Conservation (phyloP, 2,797 vertebrate genomes). For the Enoplosus armatus region DNA sequence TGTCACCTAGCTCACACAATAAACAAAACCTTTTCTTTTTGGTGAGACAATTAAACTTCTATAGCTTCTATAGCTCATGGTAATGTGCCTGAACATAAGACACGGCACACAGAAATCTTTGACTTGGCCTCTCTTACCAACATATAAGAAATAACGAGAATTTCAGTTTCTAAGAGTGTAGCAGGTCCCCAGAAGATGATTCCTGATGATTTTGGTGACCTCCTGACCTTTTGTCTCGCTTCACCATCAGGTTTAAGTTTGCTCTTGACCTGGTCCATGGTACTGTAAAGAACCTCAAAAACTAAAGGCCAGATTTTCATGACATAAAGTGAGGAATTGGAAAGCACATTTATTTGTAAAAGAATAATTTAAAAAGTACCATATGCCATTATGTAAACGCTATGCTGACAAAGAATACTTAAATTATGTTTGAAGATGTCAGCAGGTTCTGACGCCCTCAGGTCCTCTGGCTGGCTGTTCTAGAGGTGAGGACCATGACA, state of each 20-base stretch:
- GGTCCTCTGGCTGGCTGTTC: not conserved
- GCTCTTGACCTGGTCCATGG: not conserved
- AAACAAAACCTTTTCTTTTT: conserved; percentile 4
- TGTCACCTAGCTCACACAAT: not conserved
- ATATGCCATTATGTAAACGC: conserved; percentile 35
- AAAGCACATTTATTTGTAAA: not conserved
- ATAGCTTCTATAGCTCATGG: not conserved
- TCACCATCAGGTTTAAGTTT: not conserved
- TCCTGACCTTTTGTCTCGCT: not conserved
- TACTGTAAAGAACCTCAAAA: not conserved
- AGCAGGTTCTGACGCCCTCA: conserved; percentile 30
- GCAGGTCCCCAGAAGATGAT: too few species aligned
- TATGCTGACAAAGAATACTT: conserved; percentile 24
- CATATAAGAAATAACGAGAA: not conserved
- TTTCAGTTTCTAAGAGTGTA: not conserved
- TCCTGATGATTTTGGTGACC: not conserved
- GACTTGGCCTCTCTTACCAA: not conserved
- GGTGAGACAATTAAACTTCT: not conserved
- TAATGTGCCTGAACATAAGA: not conserved
- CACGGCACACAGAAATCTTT: not conserved
- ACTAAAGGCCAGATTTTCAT: not conserved
- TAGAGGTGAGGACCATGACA: conserved; percentile 9
- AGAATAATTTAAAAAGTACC: too few species aligned
- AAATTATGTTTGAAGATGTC: conserved; percentile 29
- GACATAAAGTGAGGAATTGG: not conserved